Evolutionary conservation across 2,888 invertebrate species (phyloP), one percentile per base, ranked within the genome.

Genomic region (Andrena bicolor): DNA sequence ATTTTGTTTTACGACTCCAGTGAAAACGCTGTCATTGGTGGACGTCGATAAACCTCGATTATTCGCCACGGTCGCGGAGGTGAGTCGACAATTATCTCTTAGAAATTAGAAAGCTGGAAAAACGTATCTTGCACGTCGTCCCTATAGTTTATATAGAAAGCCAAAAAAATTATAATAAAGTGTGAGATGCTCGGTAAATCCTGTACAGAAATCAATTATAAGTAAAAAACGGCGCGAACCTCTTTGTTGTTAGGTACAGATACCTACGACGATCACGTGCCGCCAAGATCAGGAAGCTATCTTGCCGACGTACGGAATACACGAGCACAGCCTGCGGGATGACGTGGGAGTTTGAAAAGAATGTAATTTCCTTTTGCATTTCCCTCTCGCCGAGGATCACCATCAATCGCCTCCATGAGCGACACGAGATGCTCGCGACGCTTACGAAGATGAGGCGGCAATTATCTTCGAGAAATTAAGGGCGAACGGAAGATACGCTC

Each of bases 401-500:
- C 88, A 90, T 90, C 89, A 87, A 88, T 88, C 88, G 83, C 76
- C 48, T 74, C 72, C 48, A 64, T 73, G 53, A 72, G 61, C 49
- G 64, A 71, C 84, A 68, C 58, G 71, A 80, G 70, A 41, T 20
- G 23, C 64, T 74, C 81, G 76, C 74, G 82, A 83, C 65, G 83
- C 66, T 85, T 76, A 73, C 83, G 58, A 74, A 84, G 86, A 86
- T 72, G 83, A 77, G 80, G 78, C 78, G 81, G 90, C 90, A 91
- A 91, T 91, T 92, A 91, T 89, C 88, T 85, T 82, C 64, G 81
- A 87, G 90, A 88, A 90, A 91, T 91, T 91, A 91, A 91, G 91
- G 92, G 85, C 83, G 80, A 77, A 69, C 81, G 63, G 64, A 83
- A 83, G 82, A 86, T 80, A 82, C 68, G 82, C 56, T 56, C 26